phyloP scores from a whole-genome alignment of 2,888 invertebrate genomes.

The Pardosa pseudoannulata region DNA sequence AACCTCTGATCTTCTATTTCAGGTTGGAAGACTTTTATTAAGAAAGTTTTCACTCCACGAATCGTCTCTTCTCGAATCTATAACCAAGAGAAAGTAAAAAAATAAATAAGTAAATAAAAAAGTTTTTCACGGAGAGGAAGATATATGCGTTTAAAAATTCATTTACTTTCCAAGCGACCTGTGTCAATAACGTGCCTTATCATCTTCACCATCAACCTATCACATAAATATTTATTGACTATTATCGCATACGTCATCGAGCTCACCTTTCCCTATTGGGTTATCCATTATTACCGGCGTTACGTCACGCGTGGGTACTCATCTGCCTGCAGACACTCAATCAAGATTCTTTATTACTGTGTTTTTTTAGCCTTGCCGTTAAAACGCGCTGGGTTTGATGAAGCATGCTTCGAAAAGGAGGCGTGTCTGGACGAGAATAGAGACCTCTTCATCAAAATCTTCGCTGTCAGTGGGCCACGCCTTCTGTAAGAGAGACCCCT shows the following conservation, averaged over 20 bases:
- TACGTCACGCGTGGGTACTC: conserved; percentile 8
- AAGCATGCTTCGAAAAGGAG: conserved; percentile 22
- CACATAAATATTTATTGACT: conserved; percentile 11
- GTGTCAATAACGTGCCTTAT: not conserved
- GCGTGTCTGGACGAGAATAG: conserved; percentile 2
- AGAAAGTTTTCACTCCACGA: too few relatives aligned
- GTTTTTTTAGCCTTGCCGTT: not conserved
- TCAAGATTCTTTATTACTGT: not conserved
- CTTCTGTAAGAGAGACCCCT: conserved; percentile 11
- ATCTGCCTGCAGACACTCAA: not conserved
- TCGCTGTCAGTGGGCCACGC: conserved; percentile 33
- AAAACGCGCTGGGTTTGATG: not conserved
- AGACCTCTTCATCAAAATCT: conserved; percentile 57
- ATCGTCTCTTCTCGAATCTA: too few relatives aligned
- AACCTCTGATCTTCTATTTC: too few relatives aligned
- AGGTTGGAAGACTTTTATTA: too few relatives aligned
- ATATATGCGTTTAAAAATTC: conserved; percentile 13
- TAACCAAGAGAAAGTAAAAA: too few relatives aligned
- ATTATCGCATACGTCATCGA: not conserved
- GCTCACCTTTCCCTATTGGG: conserved; percentile 4
- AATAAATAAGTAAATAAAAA: too few relatives aligned
- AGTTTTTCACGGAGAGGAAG: too few relatives aligned
- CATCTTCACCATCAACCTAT: not conserved
- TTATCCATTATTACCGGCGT: not conserved
- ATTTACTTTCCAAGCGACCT: not conserved